Conservation (phyloP, 1,140 invertebrate species). For the Dicyema japonicum region DNA sequence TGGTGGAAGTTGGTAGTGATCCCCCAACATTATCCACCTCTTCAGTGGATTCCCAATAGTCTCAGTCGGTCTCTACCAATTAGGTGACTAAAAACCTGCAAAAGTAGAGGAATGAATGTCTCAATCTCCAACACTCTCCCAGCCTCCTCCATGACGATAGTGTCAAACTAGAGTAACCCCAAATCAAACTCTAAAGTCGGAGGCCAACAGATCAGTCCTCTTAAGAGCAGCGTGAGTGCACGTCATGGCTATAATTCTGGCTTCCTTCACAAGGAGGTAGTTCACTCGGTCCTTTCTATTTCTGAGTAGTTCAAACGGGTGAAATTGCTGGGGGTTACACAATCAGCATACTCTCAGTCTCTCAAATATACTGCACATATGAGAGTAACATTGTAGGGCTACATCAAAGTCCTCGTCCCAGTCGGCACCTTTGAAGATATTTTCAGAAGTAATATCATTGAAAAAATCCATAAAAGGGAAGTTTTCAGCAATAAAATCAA, state of each 20-base stretch:
- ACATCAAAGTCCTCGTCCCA: slow-evolving; percentile 58
- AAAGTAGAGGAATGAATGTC: slow-evolving; percentile 78
- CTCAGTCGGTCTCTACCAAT: slow-evolving; percentile 3
- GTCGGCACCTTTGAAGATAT: slow-evolving; percentile 42
- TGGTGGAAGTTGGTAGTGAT: slow-evolving; percentile 90
- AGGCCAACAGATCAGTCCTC: slow-evolving; percentile 63
- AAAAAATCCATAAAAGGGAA: slow-evolving; percentile 39
- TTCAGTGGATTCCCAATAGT: slow-evolving; percentile 46
- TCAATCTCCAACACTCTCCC: slow-evolving; percentile 97
- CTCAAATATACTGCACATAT: slow-evolving; percentile 72
- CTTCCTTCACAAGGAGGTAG: slow-evolving; percentile 83
- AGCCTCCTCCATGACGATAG: slow-evolving; percentile 93
- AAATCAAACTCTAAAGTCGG: slow-evolving; percentile 27
- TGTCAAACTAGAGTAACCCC: slow-evolving; percentile 75
- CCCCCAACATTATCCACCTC: slow-evolving; percentile 99
- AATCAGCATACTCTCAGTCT: slow-evolving; percentile 35
- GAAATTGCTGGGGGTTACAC: slow-evolving; percentile 33
- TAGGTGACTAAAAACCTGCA: no score
- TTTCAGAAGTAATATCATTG: slow-evolving; percentile 42
- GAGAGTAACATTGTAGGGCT: slow-evolving; percentile 63
- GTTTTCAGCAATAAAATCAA: slow-evolving; percentile 25
- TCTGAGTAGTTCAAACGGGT: slow-evolving; percentile 64
- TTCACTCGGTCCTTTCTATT: slow-evolving; percentile 72
- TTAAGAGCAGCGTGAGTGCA: slow-evolving; percentile 95
- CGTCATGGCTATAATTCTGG: slow-evolving; percentile 98